phyloP scores from a whole-genome alignment of 2,888 invertebrate genomes.

The Miltochrista miniata region DNA sequence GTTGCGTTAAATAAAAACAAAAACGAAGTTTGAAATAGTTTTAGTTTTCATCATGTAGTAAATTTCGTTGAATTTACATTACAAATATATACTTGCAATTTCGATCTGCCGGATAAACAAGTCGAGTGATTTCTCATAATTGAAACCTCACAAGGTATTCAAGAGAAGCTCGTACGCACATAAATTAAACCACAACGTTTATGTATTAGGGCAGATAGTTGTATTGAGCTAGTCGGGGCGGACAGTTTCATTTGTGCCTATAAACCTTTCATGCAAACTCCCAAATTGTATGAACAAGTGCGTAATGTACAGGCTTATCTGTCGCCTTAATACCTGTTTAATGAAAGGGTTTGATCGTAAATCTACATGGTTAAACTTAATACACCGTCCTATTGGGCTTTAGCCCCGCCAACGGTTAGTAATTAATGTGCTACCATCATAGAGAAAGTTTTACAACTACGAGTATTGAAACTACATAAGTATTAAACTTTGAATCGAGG shows the following conservation, averaged over 20 bases:
- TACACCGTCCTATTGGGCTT: conserved; percentile 74
- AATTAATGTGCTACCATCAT: conserved; percentile 79
- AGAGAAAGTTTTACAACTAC: conserved; percentile 76
- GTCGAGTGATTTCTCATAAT: conserved; percentile 30
- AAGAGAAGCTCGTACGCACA: conserved; percentile 53
- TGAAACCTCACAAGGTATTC: conserved; percentile 40
- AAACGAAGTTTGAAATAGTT: no score
- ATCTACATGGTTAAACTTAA: conserved; percentile 80
- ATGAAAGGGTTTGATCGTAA: conserved; percentile 82
- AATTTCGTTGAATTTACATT: no score
- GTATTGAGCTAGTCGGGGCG: conserved; percentile 59
- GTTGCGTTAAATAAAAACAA: no score
- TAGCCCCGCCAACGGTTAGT: conserved; percentile 62
- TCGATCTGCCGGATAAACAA: conserved; percentile 36
- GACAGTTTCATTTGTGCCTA: conserved; percentile 65
- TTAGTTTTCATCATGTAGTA: no score
- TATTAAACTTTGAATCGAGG: conserved; percentile 72
- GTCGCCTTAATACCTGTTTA: conserved; percentile 81
- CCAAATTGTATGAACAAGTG: conserved; percentile 74
- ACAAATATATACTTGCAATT: conserved; percentile 32
- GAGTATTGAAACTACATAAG: conserved; percentile 76
- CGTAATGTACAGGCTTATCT: conserved; percentile 75
- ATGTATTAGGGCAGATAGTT: conserved; percentile 61
- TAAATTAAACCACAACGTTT: conserved; percentile 64
- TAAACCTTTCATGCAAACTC: conserved; percentile 68